A percentile compares a stretch with the other conserved stretches of the same genome.
phyloP scores from a whole-genome alignment of 2,113 vertebrate genomes.

The Trachemys scripta region DNA sequence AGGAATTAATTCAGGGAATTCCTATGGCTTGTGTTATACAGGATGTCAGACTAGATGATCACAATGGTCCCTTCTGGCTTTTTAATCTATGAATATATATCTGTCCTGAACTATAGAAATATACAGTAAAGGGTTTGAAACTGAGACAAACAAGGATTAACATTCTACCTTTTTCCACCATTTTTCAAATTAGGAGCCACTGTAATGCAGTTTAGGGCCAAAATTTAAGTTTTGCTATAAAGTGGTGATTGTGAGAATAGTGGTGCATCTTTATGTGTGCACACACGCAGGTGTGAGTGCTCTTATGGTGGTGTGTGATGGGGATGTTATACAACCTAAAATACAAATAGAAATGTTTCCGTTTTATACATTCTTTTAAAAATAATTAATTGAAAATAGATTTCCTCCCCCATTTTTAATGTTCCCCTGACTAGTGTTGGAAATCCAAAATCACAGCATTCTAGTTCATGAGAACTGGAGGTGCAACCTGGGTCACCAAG shows the following conservation, averaged over 20 bases:
- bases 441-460: neutral
- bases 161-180: neutral
- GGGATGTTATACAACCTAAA: neutral
- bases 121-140: neutral
- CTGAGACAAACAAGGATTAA: neutral
- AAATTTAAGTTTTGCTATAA: neutral
- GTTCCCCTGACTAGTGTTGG: neutral
- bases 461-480: neutral
- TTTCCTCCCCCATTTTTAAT: neutral
- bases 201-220: neutral
- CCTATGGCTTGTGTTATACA: neutral
- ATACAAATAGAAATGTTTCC: neutral
- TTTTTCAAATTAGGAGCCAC: neutral
- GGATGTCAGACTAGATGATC: neutral
- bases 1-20: neutral
- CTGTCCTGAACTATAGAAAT: neutral
- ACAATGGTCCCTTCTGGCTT: neutral
- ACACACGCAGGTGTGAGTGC: fast-evolving
- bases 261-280: neutral
- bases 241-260: neutral
- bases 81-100: neutral
- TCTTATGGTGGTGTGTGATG: fast-evolving
- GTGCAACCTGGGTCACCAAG: neutral
- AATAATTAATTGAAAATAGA: neutral
- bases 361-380: neutral